Evolutionary conservation across 2,888 invertebrate species (phyloP).

Genomic region (Chironomus riparius): DNA sequence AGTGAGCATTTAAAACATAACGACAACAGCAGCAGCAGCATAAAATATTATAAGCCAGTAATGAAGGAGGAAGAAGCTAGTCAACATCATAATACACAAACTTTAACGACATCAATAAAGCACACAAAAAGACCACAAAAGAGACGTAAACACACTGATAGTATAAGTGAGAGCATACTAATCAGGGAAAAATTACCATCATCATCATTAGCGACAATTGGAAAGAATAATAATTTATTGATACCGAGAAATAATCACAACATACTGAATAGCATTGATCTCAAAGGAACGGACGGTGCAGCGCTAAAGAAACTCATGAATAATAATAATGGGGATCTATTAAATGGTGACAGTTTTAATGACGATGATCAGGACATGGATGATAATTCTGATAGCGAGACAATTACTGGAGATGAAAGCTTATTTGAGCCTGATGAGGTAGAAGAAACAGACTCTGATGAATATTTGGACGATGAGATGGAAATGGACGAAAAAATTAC

Average conservation of each 20-base stretch:
- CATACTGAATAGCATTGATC: constrained; percentile 21
- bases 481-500: background rate
- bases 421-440: constrained; percentile 1
- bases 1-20: constrained; percentile 44
- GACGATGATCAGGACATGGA: background rate
- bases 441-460: constrained; percentile 5
- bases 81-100: background rate
- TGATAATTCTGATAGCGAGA: constrained; percentile 18
- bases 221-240: constrained; percentile 10
- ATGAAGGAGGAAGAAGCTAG: background rate
- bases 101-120: background rate
- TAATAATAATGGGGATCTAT: constrained; percentile 20
- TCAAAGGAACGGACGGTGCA: constrained; percentile 11
- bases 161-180: constrained; percentile 29
- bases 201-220: constrained; percentile 15
- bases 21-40: constrained; percentile 25
- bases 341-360: background rate
- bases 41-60: constrained; percentile 24
- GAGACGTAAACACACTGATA: constrained; percentile 29
- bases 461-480: background rate
- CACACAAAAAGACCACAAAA: constrained; percentile 8
- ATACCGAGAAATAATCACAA: constrained; percentile 23
- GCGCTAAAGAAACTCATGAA: constrained; percentile 18
- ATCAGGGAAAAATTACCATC: constrained; percentile 36
- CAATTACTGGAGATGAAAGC: constrained; percentile 24